Percentiles rank a stretch among this genome's conserved stretches.
These are phyloP conservation scores for Slavum lentiscoides DNA, from an alignment of 2,888 invertebrate genomes.

Conservation along the genomic window DNA sequence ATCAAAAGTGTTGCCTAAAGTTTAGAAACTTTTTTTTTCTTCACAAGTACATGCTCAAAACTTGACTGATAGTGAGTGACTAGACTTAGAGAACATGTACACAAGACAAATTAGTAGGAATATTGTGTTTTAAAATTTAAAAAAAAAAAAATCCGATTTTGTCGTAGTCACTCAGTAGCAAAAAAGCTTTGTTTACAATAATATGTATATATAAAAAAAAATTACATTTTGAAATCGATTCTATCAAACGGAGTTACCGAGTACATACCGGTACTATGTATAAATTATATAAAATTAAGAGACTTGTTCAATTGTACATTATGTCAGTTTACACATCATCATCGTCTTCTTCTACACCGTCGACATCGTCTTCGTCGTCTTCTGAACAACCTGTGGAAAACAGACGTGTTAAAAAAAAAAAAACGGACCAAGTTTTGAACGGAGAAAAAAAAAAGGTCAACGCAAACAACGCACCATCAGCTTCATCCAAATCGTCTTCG, in stretches of 20 bases:
- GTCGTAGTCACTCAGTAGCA: slow-evolving; percentile 50
- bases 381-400: slow-evolving; percentile 55
- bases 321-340: slow-evolving; percentile 56
- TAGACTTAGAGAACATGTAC: slow-evolving; percentile 48
- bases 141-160: slow-evolving; percentile 40
- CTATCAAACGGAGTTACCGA: slow-evolving; percentile 52
- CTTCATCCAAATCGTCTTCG: slow-evolving; percentile 69
- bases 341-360: slow-evolving; percentile 56
- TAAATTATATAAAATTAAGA: slow-evolving; percentile 53
- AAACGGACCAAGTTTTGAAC: no score
- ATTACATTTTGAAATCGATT: slow-evolving; percentile 49
- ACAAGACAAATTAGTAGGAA: slow-evolving; percentile 51
- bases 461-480: slow-evolving; percentile 20
- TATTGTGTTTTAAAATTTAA: slow-evolving; percentile 29
- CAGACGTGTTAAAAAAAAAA: neutral
- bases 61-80: slow-evolving; percentile 53
- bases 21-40: slow-evolving; percentile 43
- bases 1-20: slow-evolving; percentile 42
- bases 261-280: slow-evolving; percentile 51
- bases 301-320: slow-evolving; percentile 55
- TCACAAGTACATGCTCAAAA: slow-evolving; percentile 48
- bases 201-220: slow-evolving; percentile 34
- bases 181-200: slow-evolving; percentile 49
- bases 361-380: slow-evolving; percentile 57
- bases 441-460: neutral